Percentiles rank a stretch among this genome's conserved stretches.
These are phyloP conservation scores for Philereme transversata DNA, from an alignment of 2,888 invertebrate species.

Conservation along the genomic window DNA sequence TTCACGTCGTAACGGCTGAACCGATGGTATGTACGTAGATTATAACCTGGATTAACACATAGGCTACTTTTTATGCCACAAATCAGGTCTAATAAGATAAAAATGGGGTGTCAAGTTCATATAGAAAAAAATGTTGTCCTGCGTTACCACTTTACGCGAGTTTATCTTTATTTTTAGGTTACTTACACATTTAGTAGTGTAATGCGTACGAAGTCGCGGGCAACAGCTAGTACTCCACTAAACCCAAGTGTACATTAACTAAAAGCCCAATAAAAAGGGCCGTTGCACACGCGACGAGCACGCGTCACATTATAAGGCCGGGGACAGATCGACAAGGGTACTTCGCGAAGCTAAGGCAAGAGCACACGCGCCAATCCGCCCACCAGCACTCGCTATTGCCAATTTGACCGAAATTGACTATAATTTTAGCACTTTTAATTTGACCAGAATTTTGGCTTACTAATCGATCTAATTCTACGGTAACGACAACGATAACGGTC, in stretches of 20 bases:
- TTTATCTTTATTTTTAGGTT: no score
- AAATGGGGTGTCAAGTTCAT: no score
- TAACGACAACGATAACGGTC: no score
- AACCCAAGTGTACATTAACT: constrained; percentile 37
- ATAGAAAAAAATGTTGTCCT: no score
- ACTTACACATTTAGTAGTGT: no score
- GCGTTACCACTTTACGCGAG: no score
- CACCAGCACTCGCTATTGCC: constrained; percentile 44
- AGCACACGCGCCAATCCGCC: constrained; percentile 55
- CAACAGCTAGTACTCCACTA: neutral
- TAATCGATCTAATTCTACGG: neutral
- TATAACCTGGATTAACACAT: no score
- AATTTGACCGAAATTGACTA: constrained; percentile 58
- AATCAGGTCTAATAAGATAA: no score
- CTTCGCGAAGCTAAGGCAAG: constrained; percentile 44
- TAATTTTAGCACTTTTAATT: constrained; percentile 15
- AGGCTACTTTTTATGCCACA: no score
- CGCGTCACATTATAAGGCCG: constrained; percentile 52
- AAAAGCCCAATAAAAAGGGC: constrained; percentile 62
- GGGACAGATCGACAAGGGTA: constrained; percentile 55
- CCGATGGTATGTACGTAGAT: no score
- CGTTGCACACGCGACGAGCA: constrained; percentile 66
- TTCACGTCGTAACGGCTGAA: no score
- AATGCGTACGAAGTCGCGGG: no score
- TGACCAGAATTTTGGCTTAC: constrained; percentile 11